Percentiles rank a stretch among this genome's conserved stretches.
Evolutionary conservation across 2,797 vertebrate species (phyloP).

Genomic region (Cyprinella venusta): DNA sequence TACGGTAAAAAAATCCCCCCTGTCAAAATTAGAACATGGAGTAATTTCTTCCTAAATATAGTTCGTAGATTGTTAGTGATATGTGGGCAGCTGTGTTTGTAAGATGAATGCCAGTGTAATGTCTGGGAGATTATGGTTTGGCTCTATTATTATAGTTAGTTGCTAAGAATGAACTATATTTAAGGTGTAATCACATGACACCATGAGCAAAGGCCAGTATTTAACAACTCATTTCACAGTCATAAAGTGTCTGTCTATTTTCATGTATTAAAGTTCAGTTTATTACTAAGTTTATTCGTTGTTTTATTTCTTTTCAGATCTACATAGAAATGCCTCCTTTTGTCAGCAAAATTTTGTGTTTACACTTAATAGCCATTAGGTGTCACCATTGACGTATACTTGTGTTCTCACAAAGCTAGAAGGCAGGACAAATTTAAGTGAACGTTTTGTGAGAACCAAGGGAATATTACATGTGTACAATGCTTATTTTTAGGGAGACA

Average conservation of each 20-base stretch:
- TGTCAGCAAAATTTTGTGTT: slow-evolving; percentile 46
- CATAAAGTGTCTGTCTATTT: neutral
- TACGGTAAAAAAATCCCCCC: no score
- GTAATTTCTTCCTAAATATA: slow-evolving; percentile 10
- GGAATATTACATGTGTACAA: no score
- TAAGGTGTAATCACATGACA: neutral
- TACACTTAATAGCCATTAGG: slow-evolving; percentile 59
- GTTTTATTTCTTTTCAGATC: neutral
- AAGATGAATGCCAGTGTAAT: neutral
- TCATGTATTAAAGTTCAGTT: neutral
- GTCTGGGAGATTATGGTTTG: slow-evolving; percentile 13
- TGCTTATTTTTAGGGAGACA: neutral
- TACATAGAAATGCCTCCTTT: neutral
- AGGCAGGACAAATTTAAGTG: neutral
- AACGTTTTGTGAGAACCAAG: neutral
- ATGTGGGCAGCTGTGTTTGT: slow-evolving; percentile 31
- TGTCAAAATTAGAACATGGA: neutral
- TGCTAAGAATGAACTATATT: slow-evolving; percentile 28
- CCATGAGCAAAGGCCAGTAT: neutral
- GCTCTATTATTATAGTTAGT: slow-evolving; percentile 24
- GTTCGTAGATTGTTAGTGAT: neutral
- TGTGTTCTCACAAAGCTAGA: neutral
- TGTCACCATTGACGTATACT: slow-evolving; percentile 59
- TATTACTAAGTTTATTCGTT: neutral
- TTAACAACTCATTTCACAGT: neutral